Evolutionary conservation across 2,888 invertebrate genomes (phyloP), one percentile per base, ranked within the genome.

Genomic region (Sesamia inferens): DNA sequence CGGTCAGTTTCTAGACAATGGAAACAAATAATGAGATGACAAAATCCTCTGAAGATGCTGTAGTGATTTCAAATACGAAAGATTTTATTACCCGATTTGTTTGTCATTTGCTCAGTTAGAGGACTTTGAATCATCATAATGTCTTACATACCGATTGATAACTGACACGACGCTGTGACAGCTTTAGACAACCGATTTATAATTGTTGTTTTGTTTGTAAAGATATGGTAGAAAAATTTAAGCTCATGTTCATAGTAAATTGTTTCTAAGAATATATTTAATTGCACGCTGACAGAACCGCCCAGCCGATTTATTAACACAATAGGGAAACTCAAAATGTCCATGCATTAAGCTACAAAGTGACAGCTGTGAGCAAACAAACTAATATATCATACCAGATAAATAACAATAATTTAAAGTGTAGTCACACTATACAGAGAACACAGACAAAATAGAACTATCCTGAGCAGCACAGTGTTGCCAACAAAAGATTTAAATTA

Each of bases 371-470:
- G 57, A 69, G 61, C 44, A 51, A 61, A 69, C 24, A 44, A 61
- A 67, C 24, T 31, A 69, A 70, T 78, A 70, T 70, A 31, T 31
- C 31, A 77, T 75, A 71, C 64, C 68, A 31, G 13, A 54, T 54
- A 42, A 47, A n/a, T 58, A 63, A 58, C 68, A 76, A 72, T 66
- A 74, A 70, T 24, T 76, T 67, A 71, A 66, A 67, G n/a, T 69
- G 68, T 66, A n/a, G n/a, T n/a, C n/a, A 81, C 75, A 76, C 68
- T 71, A 68, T 31, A 31, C 14, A 63, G 22, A 22, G 22, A 19
- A 5, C 61, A 74, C 76, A 78, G 80, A 84, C 85, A 82, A 86
- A 85, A 86, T 77, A 81, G 74, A 85, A 75, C 74, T 70, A 66
- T 84, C 76, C 67, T 62, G 24, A 74, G 68, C 78, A 78, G 54